Percentiles rank a stretch among this genome's conserved stretches.
Evolutionary conservation across 92 coral and sea anemone species (phyloP).

Genomic region (Galaxea fascicularis): DNA sequence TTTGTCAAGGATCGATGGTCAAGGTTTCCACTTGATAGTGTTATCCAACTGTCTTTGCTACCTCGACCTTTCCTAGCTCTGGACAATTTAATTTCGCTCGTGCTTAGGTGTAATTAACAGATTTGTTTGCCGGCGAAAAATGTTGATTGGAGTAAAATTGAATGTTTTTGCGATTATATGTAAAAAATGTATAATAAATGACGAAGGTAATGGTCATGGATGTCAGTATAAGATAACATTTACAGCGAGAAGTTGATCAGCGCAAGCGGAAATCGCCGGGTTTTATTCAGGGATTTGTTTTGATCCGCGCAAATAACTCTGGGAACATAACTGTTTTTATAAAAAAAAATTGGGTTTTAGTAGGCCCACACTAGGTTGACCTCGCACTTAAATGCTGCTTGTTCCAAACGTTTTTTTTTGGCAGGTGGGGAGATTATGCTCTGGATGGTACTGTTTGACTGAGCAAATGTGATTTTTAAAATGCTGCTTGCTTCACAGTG

Average conservation of each 20-base stretch:
- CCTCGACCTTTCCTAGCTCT: background rate
- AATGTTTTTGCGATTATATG: constrained; percentile 10
- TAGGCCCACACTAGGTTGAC: constrained; percentile 1
- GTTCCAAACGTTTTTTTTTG: constrained; percentile 11
- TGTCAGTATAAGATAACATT: background rate
- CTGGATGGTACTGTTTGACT: too few relatives aligned
- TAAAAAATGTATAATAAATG: background rate
- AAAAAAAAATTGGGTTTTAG: background rate
- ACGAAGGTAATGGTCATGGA: constrained; percentile 6
- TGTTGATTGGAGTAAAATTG: constrained; percentile 5
- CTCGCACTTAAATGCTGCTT: constrained; percentile 5
- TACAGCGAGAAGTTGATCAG: background rate
- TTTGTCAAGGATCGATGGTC: background rate
- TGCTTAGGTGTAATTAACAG: too few relatives aligned
- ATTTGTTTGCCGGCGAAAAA: constrained; percentile 12
- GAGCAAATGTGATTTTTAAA: too few relatives aligned
- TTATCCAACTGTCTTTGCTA: constrained; percentile 9
- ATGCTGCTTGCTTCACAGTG: too few relatives aligned
- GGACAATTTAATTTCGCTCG: too few relatives aligned
- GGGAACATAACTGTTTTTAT: background rate
- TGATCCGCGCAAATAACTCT: background rate
- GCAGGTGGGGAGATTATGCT: too few relatives aligned
- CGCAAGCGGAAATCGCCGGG: constrained; percentile 1
- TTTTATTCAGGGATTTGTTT: constrained; percentile 1
- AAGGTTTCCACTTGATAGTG: constrained; percentile 9